These are phyloP conservation scores for Gonioctena quinquepunctata DNA, from an alignment of 1,140 invertebrate genomes.

Conservation along the genomic window DNA sequence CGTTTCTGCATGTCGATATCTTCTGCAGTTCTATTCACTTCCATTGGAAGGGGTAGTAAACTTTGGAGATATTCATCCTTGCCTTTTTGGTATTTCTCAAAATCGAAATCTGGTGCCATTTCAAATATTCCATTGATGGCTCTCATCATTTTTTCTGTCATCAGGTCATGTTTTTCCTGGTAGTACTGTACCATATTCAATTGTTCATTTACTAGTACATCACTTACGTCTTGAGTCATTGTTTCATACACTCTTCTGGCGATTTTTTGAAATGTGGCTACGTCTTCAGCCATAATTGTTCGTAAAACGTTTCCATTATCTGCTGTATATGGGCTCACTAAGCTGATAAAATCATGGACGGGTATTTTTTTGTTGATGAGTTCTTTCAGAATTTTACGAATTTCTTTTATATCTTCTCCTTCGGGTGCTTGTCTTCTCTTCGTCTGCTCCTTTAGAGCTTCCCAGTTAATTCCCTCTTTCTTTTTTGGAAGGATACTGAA, in stretches of 20 bases:
- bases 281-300: slow-evolving; percentile 41
- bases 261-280: slow-evolving; percentile 42
- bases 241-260: slow-evolving; percentile 50
- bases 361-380: slow-evolving; percentile 33
- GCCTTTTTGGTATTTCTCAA: slow-evolving; percentile 37
- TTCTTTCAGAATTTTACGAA: slow-evolving; percentile 40
- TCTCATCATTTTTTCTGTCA: slow-evolving; percentile 41
- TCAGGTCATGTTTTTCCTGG: slow-evolving; percentile 37
- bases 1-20: slow-evolving; percentile 23
- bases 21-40: slow-evolving; percentile 21
- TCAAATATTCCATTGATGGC: slow-evolving; percentile 46
- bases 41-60: slow-evolving; percentile 38
- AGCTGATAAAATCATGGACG: slow-evolving; percentile 47
- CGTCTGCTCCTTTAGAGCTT: slow-evolving; percentile 36
- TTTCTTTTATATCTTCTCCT: slow-evolving; percentile 47
- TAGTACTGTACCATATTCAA: slow-evolving; percentile 44
- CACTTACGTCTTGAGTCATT: slow-evolving; percentile 52
- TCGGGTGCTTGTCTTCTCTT: slow-evolving; percentile 43
- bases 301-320: slow-evolving; percentile 45
- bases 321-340: slow-evolving; percentile 45
- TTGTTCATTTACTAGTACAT: slow-evolving; percentile 51
- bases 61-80: slow-evolving; percentile 36
- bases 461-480: slow-evolving; percentile 31
- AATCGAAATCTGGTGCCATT: slow-evolving; percentile 47
- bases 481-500: slow-evolving; percentile 22